Percentiles rank a stretch among this genome's conserved stretches.
Evolutionary conservation across 1,140 invertebrate species (phyloP).

Genomic region (Saccostrea cuccullata): DNA sequence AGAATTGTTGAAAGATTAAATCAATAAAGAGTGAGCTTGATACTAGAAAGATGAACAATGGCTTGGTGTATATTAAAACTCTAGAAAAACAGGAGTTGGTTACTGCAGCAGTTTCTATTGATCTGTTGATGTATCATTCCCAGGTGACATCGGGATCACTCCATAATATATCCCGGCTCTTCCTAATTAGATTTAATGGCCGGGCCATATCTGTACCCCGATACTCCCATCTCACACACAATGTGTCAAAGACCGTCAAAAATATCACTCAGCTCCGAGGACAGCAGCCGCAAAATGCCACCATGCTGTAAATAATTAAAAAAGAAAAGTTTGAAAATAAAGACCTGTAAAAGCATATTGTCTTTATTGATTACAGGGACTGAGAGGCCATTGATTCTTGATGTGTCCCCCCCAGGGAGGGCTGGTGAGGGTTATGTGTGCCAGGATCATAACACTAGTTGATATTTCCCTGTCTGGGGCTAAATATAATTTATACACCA

Average conservation of each 20-base stretch:
- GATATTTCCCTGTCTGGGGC: conserved; percentile 4
- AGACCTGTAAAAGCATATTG: conserved; percentile 27
- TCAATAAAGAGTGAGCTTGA: neutral
- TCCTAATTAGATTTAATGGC: conserved; percentile 31
- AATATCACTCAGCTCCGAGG: neutral
- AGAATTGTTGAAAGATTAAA: conserved; percentile 26
- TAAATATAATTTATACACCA: conserved; percentile 26
- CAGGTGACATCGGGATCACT: conserved; percentile 15
- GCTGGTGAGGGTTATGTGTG: conserved; percentile 23
- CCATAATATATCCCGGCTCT: conserved; percentile 15
- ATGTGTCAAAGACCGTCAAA: neutral
- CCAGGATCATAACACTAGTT: conserved; percentile 13
- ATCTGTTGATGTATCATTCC: conserved; percentile 14
- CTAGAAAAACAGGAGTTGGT: conserved; percentile 22
- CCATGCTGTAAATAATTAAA: conserved; percentile 18
- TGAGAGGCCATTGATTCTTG: neutral
- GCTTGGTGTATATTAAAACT: conserved; percentile 33
- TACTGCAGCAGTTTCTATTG: conserved; percentile 33
- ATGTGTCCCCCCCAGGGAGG: conserved; percentile 21
- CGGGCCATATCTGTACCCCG: conserved; percentile 1
- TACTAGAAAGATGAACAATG: conserved; percentile 24
- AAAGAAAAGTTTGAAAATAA: conserved; percentile 27
- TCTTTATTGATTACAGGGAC: conserved; percentile 10
- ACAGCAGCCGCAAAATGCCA: neutral
- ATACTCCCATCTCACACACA: conserved; percentile 14